Conservation (phyloP, 1,140 invertebrate genomes). For the Habropoda laboriosa region DNA sequence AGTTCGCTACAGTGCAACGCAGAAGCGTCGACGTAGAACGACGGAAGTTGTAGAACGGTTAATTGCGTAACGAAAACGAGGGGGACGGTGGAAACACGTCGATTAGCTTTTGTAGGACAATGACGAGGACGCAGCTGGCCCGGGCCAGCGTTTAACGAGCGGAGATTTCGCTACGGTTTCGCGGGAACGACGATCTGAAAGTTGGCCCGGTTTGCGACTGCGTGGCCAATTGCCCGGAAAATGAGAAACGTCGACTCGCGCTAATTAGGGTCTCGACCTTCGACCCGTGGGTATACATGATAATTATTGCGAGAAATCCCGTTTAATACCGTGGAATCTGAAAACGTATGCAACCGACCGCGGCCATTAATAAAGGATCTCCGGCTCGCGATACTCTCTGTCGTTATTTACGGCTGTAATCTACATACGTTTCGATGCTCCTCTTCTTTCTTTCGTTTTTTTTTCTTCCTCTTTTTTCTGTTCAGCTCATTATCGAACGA, state of each 20-base stretch:
- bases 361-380: constrained; percentile 30
- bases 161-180: neutral
- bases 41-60: neutral
- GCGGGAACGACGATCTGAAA: neutral
- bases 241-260: constrained; percentile 51
- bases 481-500: constrained; percentile 1
- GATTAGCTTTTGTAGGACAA: constrained; percentile 4
- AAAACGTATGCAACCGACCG: neutral
- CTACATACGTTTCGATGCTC: too few species aligned
- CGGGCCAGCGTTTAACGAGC: constrained; percentile 8
- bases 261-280: constrained; percentile 56
- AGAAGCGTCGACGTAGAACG: too few species aligned
- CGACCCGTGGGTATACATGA: constrained; percentile 11
- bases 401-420: constrained; percentile 14
- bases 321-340: constrained; percentile 30
- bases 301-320: constrained; percentile 55
- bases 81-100: neutral
- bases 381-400: neutral
- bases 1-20: too few species aligned
- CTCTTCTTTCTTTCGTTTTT: too few species aligned
- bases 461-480: too few species aligned
- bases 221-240: constrained; percentile 45
- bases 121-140: neutral
- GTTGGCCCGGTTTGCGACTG: neutral
- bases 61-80: constrained; percentile 1